phyloP scores from a whole-genome alignment of 2,797 vertebrate genomes.

The Phataginus tetradactyla region DNA sequence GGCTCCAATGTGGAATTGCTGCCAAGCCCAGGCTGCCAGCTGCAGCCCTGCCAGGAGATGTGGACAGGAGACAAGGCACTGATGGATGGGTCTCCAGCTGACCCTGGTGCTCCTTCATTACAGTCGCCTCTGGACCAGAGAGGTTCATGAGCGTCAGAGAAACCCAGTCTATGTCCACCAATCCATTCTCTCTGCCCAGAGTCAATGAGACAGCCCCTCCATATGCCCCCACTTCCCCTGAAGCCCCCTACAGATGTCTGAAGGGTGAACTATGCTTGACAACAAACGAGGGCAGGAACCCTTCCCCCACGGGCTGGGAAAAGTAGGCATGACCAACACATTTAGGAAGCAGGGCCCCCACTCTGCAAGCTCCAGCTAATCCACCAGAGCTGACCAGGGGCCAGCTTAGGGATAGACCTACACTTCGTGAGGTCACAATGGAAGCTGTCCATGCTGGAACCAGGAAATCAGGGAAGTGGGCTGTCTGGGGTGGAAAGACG shows the following conservation, averaged over 20 bases:
- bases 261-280: background rate
- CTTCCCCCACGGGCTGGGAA: background rate
- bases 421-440: background rate
- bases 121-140: background rate
- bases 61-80: conserved; percentile 45
- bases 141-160: background rate
- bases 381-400: background rate
- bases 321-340: background rate
- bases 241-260: background rate
- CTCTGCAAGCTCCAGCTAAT: background rate
- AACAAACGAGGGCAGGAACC: background rate
- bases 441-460: background rate
- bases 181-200: background rate
- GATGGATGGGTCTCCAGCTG: conserved; percentile 63
- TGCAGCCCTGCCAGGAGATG: conserved; percentile 72
- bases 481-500: background rate
- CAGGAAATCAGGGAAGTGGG: background rate
- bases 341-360: background rate
- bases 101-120: conserved; percentile 44
- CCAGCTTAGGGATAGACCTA: background rate
- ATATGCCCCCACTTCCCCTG: background rate
- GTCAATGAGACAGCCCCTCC: background rate
- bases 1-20: conserved; percentile 67
- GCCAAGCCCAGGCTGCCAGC: conserved; percentile 76
- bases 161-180: background rate